Conservation (phyloP, 1,140 invertebrate species). For the Aphelenchoides fujianensis region DNA sequence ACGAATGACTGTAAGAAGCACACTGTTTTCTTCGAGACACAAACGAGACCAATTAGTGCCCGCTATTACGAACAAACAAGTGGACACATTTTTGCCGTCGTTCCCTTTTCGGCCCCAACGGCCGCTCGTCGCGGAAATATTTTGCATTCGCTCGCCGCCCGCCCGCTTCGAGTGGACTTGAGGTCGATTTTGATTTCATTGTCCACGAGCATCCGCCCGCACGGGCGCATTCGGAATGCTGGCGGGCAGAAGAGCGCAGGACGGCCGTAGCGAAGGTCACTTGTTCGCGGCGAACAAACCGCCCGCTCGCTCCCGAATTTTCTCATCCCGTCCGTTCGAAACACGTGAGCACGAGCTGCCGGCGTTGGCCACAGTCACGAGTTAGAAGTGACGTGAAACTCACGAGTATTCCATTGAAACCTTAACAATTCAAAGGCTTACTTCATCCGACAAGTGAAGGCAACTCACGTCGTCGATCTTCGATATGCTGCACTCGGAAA, state of each 20-base stretch:
- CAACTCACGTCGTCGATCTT: slow-evolving; percentile 93
- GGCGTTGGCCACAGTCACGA: neutral
- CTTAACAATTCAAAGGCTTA: too few species aligned
- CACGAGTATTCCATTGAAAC: slow-evolving; percentile 68
- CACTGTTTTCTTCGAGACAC: too few species aligned
- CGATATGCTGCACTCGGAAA: too few species aligned
- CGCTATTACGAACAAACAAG: too few species aligned
- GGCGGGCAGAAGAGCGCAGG: neutral
- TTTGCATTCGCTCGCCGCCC: neutral
- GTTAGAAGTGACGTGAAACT: neutral
- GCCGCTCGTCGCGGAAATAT: neutral
- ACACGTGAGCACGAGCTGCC: too few species aligned
- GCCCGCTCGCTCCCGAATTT: neutral
- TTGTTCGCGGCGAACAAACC: neutral
- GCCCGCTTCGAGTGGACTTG: neutral
- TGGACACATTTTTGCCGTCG: too few species aligned
- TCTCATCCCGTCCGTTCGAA: too few species aligned
- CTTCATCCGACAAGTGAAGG: too few species aligned
- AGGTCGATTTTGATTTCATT: neutral
- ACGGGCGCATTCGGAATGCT: neutral
- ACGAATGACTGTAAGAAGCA: too few species aligned
- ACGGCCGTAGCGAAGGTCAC: neutral
- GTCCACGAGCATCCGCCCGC: neutral
- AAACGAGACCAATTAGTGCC: too few species aligned
- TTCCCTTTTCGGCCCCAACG: too few species aligned